Conservation (phyloP, 2,797 vertebrate genomes). For the Choloepus didactylus region DNA sequence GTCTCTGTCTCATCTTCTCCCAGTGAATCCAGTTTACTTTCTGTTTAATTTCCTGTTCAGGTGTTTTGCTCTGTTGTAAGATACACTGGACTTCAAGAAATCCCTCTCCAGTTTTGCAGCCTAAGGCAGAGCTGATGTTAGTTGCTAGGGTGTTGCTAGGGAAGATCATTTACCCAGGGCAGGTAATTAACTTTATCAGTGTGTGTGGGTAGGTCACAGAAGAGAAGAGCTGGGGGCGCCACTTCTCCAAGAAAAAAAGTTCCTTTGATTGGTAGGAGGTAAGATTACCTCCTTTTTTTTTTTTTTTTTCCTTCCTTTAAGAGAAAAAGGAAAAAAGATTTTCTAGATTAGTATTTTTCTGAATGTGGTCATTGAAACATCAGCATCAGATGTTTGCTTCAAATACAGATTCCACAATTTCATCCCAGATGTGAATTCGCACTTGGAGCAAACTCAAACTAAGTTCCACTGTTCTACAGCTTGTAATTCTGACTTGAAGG, state of each 20-base stretch:
- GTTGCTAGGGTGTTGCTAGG: conserved; percentile 83
- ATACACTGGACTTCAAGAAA: conserved; percentile 79
- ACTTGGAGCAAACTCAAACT: conserved; percentile 53
- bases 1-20: conserved; percentile 61
- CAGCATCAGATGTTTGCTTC: conserved; percentile 33
- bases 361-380: conserved; percentile 48
- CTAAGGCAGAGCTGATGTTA: conserved; percentile 76
- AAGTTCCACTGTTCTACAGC: background rate
- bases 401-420: conserved; percentile 36
- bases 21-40: conserved; percentile 75
- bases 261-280: conserved; percentile 68
- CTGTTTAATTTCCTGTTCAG: conserved; percentile 81
- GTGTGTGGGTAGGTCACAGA: conserved; percentile 67
- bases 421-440: background rate
- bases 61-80: conserved; percentile 79
- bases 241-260: conserved; percentile 26
- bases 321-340: background rate
- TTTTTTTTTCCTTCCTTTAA: background rate
- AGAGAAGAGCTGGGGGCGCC: conserved; percentile 62
- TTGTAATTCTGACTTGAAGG: background rate
- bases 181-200: conserved; percentile 83
- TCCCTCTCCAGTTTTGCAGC: conserved; percentile 78
- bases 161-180: conserved; percentile 81
- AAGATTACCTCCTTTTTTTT: background rate
- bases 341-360: conserved; percentile 50